These are phyloP conservation scores for Sarcophaga caerulescens DNA, from an alignment of 2,888 invertebrate species.

Conservation along the genomic window DNA sequence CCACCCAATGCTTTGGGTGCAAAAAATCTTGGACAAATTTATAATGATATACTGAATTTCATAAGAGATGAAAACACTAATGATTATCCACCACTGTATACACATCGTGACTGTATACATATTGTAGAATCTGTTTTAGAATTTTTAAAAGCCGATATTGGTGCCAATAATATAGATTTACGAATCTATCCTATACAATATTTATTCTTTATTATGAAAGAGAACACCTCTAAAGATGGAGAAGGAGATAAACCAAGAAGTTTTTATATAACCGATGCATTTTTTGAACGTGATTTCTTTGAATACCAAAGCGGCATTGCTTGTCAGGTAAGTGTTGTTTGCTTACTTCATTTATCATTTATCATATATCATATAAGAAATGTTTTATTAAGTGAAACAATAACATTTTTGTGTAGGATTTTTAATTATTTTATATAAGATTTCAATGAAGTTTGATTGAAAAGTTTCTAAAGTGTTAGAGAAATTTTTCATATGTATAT, in stretches of 20 bases:
- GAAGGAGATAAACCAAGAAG: slow-evolving; percentile 71
- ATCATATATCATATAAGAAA: not conserved
- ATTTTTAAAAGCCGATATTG: slow-evolving; percentile 71
- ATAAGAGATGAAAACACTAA: slow-evolving; percentile 71
- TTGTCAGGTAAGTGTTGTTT: slow-evolving; percentile 76
- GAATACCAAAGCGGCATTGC: slow-evolving; percentile 77
- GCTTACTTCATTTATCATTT: not conserved
- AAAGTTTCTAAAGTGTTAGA: too few relatives aligned
- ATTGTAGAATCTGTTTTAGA: slow-evolving; percentile 77
- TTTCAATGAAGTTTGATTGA: too few relatives aligned
- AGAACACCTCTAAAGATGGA: slow-evolving; percentile 74
- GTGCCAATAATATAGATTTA: slow-evolving; percentile 71
- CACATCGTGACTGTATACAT: slow-evolving; percentile 74
- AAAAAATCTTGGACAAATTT: slow-evolving; percentile 77
- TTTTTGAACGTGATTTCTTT: slow-evolving; percentile 76
- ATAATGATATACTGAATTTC: slow-evolving; percentile 79
- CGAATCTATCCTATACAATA: slow-evolving; percentile 75
- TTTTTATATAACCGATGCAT: slow-evolving; percentile 73
- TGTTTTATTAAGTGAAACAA: too few relatives aligned
- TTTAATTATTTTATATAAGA: too few relatives aligned
- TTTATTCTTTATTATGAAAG: slow-evolving; percentile 76
- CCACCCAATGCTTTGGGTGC: slow-evolving; percentile 80
- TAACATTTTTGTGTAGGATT: too few relatives aligned
- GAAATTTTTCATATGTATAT: not conserved
- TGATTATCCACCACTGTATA: slow-evolving; percentile 81